phyloP scores from a whole-genome alignment of 2,113 vertebrate genomes.

The Genyomyrus donnyi region DNA sequence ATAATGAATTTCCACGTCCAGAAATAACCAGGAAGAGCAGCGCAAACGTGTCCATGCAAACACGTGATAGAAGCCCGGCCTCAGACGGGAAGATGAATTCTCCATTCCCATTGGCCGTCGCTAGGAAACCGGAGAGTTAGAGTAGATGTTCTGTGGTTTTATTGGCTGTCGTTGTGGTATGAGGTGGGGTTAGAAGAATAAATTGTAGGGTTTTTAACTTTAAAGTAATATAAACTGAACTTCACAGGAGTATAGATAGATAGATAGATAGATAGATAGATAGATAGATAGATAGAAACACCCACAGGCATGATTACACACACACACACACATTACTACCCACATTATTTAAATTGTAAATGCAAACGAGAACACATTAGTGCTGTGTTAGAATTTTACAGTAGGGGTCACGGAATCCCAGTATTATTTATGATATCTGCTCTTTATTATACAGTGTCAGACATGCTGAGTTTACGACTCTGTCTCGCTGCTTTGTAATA shows the following conservation, averaged over 20 bases:
- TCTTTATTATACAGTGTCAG: neutral
- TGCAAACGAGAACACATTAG: neutral
- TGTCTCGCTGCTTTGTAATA: neutral
- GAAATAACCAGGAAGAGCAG: neutral
- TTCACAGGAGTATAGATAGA: neutral
- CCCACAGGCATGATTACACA: too few species aligned
- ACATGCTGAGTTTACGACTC: neutral
- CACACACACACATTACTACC: neutral
- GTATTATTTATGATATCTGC: neutral
- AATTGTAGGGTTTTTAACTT: neutral
- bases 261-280: too few species aligned
- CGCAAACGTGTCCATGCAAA: neutral
- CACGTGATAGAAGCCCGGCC: neutral
- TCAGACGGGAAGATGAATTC: neutral
- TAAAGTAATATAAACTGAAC: slow-evolving; percentile 37
- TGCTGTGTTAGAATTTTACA: neutral
- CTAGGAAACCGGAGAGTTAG: neutral
- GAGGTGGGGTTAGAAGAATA: neutral
- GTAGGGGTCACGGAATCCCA: neutral
- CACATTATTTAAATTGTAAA: neutral
- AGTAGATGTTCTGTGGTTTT: neutral
- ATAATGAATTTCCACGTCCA: neutral
- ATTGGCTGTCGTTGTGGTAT: neutral
- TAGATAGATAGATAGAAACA: too few species aligned
- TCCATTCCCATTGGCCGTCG: neutral